Base-by-base conservation (phyloP, 2,113 vertebrate species). In the Trogon surrucura region DNA sequence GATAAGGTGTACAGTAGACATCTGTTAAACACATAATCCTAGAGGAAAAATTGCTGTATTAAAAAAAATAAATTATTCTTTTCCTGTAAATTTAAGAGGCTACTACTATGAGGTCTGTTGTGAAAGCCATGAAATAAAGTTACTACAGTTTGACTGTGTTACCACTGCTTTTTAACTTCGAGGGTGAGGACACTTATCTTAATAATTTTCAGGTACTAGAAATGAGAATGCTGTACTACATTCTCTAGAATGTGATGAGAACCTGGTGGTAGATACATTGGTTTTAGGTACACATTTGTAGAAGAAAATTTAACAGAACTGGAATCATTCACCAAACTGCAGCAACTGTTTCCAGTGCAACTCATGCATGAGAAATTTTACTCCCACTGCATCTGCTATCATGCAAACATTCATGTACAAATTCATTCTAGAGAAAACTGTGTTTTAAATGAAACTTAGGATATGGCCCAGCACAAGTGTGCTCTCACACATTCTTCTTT, bases 11-110 rank as follows among this genome's bases (percentile, higher is more conserved):
- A 51, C 22, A 64, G 73, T 12, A 91, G 88, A 75, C 54, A 92
- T 83, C 65, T 75, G 87, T 79, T 92, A 96, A 93, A 87, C 70
- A 97, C 48, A 96, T 32, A 96, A 51, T 92, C 88, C 86, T 79
- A 60, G 62, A 70, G 89, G 85, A 96, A 92, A 85, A 89, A 87
- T 73, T 71, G 73, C 69, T 94, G 74, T 91, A 79, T 91, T 92
- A 81, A 80, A 80, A 94, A 41, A 41, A 41, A 93, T 36, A 84
- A 82, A 56, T n/a, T 56, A 41, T 27, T 80, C 5, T 93, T 93
- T 66, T 77, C 41, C 89, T 74, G 48, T 64, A 74, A 80, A 64
- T 88, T 95, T 64, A 71, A 80, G 48, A 69, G 38, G 74, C 64
- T 57, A 60, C 34, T 77, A 51, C 54, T 56, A 6, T 0, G 1